phyloP scores from a whole-genome alignment of 1,140 invertebrate genomes.

The Sycophila sp. region DNA sequence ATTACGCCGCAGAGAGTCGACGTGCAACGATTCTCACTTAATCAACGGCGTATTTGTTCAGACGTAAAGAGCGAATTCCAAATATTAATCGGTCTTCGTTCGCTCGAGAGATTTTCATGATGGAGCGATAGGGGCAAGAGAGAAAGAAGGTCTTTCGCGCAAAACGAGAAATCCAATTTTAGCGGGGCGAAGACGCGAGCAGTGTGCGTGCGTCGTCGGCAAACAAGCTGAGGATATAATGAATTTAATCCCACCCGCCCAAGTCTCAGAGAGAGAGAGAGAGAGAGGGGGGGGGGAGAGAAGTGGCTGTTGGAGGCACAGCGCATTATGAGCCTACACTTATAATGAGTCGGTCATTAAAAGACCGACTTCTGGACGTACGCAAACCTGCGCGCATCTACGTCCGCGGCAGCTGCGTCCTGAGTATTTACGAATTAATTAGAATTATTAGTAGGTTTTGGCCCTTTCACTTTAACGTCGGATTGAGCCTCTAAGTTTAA shows the following conservation, averaged over 20 bases:
- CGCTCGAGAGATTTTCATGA: not conserved
- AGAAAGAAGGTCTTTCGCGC: not conserved
- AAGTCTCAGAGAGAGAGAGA: not conserved
- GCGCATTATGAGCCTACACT: not conserved
- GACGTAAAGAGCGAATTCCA: not conserved
- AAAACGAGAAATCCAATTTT: conserved; percentile 10
- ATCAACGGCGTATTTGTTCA: not conserved
- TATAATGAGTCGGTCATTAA: not conserved
- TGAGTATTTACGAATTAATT: too few relatives aligned
- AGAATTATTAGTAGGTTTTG: too few relatives aligned
- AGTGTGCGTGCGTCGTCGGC: too few relatives aligned
- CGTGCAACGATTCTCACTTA: too few relatives aligned
- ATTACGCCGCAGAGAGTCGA: too few relatives aligned
- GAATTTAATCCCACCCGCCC: conserved; percentile 25
- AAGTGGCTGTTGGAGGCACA: not conserved
- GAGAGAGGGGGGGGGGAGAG: not conserved
- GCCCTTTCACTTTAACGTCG: too few relatives aligned
- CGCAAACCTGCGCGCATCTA: too few relatives aligned
- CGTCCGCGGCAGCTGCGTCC: too few relatives aligned
- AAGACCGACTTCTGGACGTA: not conserved
- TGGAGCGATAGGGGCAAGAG: too few relatives aligned
- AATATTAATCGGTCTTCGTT: conserved; percentile 38
- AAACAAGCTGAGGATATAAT: conserved; percentile 1
- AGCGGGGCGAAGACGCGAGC: too few relatives aligned
- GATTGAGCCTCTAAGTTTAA: too few relatives aligned